A percentile compares a stretch with the other conserved stretches of the same genome.
phyloP scores from a whole-genome alignment of 2,888 invertebrate genomes.

The Protodeltote pygarga region DNA sequence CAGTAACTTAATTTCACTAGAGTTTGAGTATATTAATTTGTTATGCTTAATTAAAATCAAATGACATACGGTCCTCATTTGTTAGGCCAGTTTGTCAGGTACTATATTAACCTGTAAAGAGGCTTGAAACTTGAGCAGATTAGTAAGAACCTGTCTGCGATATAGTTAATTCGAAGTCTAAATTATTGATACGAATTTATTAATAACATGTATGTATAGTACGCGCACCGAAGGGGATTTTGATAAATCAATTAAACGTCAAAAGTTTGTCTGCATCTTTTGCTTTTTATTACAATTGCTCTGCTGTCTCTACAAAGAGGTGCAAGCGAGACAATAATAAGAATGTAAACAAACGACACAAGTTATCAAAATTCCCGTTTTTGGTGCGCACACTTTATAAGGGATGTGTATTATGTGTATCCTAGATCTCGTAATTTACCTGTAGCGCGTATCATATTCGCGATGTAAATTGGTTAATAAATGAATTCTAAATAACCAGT shows the following conservation, averaged over 20 bases:
- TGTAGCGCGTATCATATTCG: conserved; percentile 27
- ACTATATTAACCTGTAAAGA: conserved; percentile 7
- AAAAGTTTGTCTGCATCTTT: no score
- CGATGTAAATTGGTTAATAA: conserved; percentile 38
- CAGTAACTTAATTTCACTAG: conserved; percentile 47
- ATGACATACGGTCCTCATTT: no score
- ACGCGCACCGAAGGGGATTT: no score
- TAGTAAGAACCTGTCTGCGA: no score
- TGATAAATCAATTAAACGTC: no score
- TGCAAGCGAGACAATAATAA: no score
- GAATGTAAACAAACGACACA: no score
- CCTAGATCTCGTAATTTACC: conserved; percentile 45
- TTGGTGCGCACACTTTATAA: no score
- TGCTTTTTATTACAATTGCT: no score
- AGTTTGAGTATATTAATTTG: conserved; percentile 20
- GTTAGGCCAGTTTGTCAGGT: conserved; percentile 7
- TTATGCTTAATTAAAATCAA: conserved; percentile 5
- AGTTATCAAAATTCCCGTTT: no score
- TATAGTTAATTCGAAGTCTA: conserved; percentile 28
- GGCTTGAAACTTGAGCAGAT: conserved; percentile 7
- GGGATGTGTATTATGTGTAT: conserved; percentile 28
- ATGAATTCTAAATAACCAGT: conserved; percentile 57
- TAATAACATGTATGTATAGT: conserved; percentile 37
- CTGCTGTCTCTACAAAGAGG: no score
- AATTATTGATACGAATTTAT: conserved; percentile 45